Percentiles rank a stretch among this genome's conserved stretches.
These are phyloP conservation scores for Strigamia crassipes DNA, from an alignment of 2,888 invertebrate genomes.

Conservation along the genomic window DNA sequence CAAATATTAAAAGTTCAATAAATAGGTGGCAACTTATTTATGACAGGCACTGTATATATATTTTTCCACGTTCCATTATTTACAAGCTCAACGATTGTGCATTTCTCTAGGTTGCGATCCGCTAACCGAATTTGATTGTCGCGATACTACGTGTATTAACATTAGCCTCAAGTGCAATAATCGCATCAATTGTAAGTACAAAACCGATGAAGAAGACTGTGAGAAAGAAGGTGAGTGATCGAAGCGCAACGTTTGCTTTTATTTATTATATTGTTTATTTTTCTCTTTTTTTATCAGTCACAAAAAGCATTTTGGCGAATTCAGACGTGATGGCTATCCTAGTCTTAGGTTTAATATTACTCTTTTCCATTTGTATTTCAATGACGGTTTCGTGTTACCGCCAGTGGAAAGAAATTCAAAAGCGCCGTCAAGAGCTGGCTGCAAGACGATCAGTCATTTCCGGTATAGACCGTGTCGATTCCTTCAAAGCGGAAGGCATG, in stretches of 20 bases:
- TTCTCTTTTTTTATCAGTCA: slow-evolving; percentile 32
- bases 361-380: slow-evolving; percentile 85
- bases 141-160: slow-evolving; percentile 84
- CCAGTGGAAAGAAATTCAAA: slow-evolving; percentile 63
- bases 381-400: slow-evolving; percentile 85
- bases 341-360: slow-evolving; percentile 82
- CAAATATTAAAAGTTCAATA: too few relatives aligned
- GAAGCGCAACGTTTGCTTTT: not conserved
- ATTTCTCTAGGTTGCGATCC: slow-evolving; percentile 51
- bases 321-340: slow-evolving; percentile 68
- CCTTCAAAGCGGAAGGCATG: not conserved
- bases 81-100: not conserved
- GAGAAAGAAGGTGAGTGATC: not conserved
- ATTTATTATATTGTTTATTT: not conserved
- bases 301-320: not conserved
- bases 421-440: slow-evolving; percentile 41
- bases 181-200: slow-evolving; percentile 77
- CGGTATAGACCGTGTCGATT: slow-evolving; percentile 15
- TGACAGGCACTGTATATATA: too few relatives aligned
- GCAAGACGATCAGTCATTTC: slow-evolving; percentile 43
- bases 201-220: slow-evolving; percentile 75
- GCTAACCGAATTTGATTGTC: slow-evolving; percentile 76
- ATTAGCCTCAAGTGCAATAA: slow-evolving; percentile 71
- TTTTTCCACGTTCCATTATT: not conserved
- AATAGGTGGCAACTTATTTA: too few relatives aligned